Evolutionary conservation across 2,888 invertebrate species (phyloP), one percentile per base, ranked within the genome.

Genomic region (Psylliodes chrysocephalus): DNA sequence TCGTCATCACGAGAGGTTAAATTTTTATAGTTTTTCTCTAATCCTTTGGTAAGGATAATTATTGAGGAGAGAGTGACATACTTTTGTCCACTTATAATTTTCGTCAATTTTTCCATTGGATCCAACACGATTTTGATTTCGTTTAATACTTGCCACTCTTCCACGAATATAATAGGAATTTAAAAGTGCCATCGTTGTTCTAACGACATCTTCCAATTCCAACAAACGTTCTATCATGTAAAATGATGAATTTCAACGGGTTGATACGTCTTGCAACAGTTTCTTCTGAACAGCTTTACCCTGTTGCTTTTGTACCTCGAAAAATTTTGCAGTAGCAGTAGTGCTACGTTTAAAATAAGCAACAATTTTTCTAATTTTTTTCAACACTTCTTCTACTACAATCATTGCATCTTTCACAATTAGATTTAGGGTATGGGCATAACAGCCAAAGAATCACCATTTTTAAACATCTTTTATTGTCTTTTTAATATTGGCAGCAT

Each of bases 361-460:
- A 38, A 38, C 38, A n/a, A 38, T 3, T 38, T 38, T n/a, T 38
- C 38, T 38, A 6, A 38, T 38, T 38, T 38, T n/a, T 38, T 38
- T 38, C 10, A 38, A 38, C 3, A 38, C 3, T 12, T 38, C 38
- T 6, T 38, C 38, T 6, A 38, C 38, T 12, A 38, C 38, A 38
- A 4, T 38, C 3, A 38, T 4, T 5, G 5, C 38, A 8, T 38
- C 38, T n/a, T 14, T 69, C 8, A 33, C 56, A 22, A 68, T 67
- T 47, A 72, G 62, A 53, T 71, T 74, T 47, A 73, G 46, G 4
- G 71, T 71, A 57, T 73, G 73, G 2, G 73, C 73, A 30, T 59
- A 66, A n/a, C n/a, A n/a, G n/a, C n/a, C 38, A n/a, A n/a, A n/a
- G n/a, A n/a, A n/a, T 47, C 66, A 69, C 68, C 64, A 70, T 12